Conservation (phyloP, 2,888 invertebrate genomes). For the Pycnomerus fuliginosus region DNA sequence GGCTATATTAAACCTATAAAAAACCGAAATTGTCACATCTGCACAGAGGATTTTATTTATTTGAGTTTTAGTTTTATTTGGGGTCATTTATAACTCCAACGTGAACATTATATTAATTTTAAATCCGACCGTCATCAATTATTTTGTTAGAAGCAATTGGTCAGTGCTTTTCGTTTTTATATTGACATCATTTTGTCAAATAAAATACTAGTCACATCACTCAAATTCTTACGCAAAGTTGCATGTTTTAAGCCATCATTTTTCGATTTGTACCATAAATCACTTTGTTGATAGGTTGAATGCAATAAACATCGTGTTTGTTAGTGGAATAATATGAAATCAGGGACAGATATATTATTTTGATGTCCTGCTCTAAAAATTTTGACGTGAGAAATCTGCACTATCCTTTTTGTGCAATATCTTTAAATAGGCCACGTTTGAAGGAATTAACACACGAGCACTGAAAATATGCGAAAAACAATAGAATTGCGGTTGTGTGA, state of each 20-base stretch:
- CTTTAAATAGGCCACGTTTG: no score
- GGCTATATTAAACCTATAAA: constrained; percentile 24
- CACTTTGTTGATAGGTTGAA: constrained; percentile 22
- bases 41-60: constrained; percentile 24
- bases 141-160: no score
- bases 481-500: constrained; percentile 5
- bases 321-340: constrained; percentile 28
- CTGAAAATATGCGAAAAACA: background rate
- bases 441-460: constrained; percentile 12
- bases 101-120: no score
- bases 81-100: constrained; percentile 17
- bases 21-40: constrained; percentile 24
- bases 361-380: constrained; percentile 11
- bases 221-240: no score
- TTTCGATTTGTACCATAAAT: constrained; percentile 18
- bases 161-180: no score
- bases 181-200: no score
- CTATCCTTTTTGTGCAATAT: no score
- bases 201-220: no score
- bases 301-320: constrained; percentile 27
- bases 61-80: constrained; percentile 16
- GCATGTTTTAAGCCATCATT: constrained; percentile 22
- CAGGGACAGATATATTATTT: constrained; percentile 15
- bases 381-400: constrained; percentile 13
- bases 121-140: no score